phyloP scores from a whole-genome alignment of 2,113 vertebrate genomes.

The Holacanthus passer region DNA sequence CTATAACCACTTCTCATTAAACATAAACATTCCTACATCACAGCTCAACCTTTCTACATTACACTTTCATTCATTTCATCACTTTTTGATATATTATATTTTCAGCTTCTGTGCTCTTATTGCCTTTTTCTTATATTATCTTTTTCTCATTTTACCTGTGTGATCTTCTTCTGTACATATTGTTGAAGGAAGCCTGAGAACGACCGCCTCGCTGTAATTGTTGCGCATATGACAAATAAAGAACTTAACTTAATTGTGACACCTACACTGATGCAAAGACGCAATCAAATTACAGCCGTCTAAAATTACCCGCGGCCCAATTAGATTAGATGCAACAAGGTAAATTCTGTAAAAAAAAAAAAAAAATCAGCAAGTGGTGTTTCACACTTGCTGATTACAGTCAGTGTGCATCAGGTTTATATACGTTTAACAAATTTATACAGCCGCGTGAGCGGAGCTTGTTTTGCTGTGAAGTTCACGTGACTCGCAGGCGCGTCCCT shows the following conservation, averaged over 20 bases:
- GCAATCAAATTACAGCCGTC: conserved; percentile 7
- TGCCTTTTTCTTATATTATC: no score
- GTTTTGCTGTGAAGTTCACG: not conserved
- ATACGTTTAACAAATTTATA: not conserved
- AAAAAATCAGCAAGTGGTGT: conserved; percentile 12
- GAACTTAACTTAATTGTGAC: not conserved
- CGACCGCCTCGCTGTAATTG: no score
- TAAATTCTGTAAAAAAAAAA: conserved; percentile 28
- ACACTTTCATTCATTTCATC: no score
- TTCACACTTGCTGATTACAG: conserved; percentile 15
- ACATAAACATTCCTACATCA: no score
- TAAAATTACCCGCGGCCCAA: conserved; percentile 6
- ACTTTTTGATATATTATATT: no score
- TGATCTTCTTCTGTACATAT: no score
- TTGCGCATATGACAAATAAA: no score
- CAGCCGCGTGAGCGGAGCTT: not conserved
- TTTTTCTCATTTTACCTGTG: no score
- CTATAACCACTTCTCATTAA: no score
- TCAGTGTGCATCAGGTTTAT: not conserved
- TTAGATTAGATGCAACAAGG: conserved; percentile 13
- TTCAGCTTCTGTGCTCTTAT: no score
- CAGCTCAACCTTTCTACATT: no score
- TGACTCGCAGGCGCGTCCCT: conserved; percentile 25
- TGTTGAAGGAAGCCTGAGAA: no score
- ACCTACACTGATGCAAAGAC: not conserved